Evolutionary conservation across 2,888 invertebrate species (phyloP).

Genomic region (Spodoptera picta): DNA sequence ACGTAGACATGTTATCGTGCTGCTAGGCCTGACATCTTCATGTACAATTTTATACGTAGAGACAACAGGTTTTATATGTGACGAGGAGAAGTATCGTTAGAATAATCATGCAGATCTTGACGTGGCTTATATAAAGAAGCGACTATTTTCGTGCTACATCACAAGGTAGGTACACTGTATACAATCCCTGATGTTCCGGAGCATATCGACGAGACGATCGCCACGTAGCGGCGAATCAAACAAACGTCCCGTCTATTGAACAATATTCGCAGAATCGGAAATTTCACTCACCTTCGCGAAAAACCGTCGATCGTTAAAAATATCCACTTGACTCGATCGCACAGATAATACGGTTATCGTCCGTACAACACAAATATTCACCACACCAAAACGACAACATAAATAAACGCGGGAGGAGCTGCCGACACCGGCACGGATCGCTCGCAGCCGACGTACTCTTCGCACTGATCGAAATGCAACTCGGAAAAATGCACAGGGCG

Average conservation of each 20-base stretch:
- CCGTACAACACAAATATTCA: slow-evolving; percentile 88
- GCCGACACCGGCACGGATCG: slow-evolving; percentile 71
- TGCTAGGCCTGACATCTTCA: slow-evolving; percentile 21
- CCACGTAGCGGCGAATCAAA: slow-evolving; percentile 80
- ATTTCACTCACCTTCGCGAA: slow-evolving; percentile 82
- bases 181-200: slow-evolving; percentile 70
- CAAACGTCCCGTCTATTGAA: slow-evolving; percentile 65
- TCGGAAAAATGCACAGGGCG: slow-evolving; percentile 86
- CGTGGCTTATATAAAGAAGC: slow-evolving; percentile 12
- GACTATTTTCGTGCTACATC: slow-evolving; percentile 55
- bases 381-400: slow-evolving; percentile 88
- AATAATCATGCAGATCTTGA: slow-evolving; percentile 17
- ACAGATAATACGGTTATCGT: slow-evolving; percentile 88
- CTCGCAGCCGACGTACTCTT: slow-evolving; percentile 77
- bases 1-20: slow-evolving; percentile 18
- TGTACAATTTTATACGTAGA: slow-evolving; percentile 27
- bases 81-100: slow-evolving; percentile 16
- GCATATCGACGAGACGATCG: slow-evolving; percentile 74
- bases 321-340: slow-evolving; percentile 85
- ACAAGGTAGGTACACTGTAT: slow-evolving; percentile 40
- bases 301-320: slow-evolving; percentile 80
- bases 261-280: slow-evolving; percentile 68
- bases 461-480: slow-evolving; percentile 83
- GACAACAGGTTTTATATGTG: slow-evolving; percentile 46
- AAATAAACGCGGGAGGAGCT: slow-evolving; percentile 84